These are phyloP conservation scores for Parus major DNA, from an alignment of 2,113 vertebrate species.

Conservation along the genomic window DNA sequence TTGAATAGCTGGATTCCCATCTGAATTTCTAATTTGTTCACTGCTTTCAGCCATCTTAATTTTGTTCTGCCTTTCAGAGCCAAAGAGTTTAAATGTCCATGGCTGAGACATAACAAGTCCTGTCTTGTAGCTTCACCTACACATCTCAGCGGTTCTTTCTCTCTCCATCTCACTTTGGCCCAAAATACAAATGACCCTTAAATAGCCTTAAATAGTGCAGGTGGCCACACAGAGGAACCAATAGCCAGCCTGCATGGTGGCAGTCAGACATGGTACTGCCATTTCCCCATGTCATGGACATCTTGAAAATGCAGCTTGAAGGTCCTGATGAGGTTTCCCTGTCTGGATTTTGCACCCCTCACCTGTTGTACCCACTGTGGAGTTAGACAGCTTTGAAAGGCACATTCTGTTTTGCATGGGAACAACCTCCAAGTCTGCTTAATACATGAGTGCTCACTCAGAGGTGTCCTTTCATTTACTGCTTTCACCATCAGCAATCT, in stretches of 20 bases:
- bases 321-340: neutral
- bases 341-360: neutral
- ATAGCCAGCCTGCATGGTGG: neutral
- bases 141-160: neutral
- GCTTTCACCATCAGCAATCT: conserved; percentile 49
- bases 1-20: neutral
- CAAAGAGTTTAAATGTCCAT: neutral
- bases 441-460: conserved; percentile 48
- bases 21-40: neutral
- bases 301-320: neutral
- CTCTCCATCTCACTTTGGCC: neutral
- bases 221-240: neutral
- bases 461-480: conserved; percentile 62
- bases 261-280: neutral
- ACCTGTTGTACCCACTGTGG: rapidly evolving
- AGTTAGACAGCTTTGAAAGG: neutral
- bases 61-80: neutral
- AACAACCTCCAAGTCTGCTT: neutral
- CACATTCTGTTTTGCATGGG: neutral
- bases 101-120: neutral
- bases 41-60: neutral
- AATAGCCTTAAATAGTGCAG: neutral
- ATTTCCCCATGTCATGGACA: neutral
- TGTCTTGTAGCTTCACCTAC: neutral
- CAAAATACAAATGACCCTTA: neutral